Evolutionary conservation across 2,888 invertebrate species (phyloP).

Genomic region (Deilephila elpenor): DNA sequence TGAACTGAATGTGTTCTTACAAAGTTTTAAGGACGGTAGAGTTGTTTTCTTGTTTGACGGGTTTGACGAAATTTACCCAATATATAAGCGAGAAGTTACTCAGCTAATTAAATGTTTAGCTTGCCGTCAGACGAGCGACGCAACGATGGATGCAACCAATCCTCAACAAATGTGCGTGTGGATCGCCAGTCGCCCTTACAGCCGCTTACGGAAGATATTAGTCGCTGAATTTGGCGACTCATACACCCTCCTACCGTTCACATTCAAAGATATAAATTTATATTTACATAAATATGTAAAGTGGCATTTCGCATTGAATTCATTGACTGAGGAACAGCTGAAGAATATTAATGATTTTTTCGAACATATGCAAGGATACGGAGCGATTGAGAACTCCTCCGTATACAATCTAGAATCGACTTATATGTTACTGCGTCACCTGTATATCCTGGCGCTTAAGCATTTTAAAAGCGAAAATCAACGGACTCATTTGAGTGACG

Average conservation of each 20-base stretch:
- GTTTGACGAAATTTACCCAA: slow-evolving; percentile 28
- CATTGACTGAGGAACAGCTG: not conserved
- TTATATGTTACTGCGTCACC: not conserved
- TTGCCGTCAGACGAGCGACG: not conserved
- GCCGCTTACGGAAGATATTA: slow-evolving; percentile 5
- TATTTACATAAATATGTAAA: slow-evolving; percentile 11
- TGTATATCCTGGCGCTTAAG: not conserved
- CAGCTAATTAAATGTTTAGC: slow-evolving; percentile 10
- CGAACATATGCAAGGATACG: not conserved
- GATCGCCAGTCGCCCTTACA: slow-evolving; percentile 21
- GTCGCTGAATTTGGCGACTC: not conserved
- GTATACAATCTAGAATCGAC: not conserved
- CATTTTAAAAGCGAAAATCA: slow-evolving; percentile 16
- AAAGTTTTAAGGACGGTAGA: slow-evolving; percentile 15
- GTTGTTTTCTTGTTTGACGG: slow-evolving; percentile 28
- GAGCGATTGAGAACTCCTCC: not conserved
- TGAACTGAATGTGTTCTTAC: slow-evolving; percentile 18
- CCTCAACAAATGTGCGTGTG: slow-evolving; percentile 1
- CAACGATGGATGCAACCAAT: not conserved
- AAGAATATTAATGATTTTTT: slow-evolving; percentile 13
- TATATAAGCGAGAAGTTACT: not conserved
- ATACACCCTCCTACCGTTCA: not conserved
- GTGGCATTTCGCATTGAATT: slow-evolving; percentile 5
- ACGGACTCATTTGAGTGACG: not conserved
- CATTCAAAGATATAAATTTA: slow-evolving; percentile 4